Evolutionary conservation across 23 tunicate genomes (phyloP).

Genomic region (Ciona savignyi): DNA sequence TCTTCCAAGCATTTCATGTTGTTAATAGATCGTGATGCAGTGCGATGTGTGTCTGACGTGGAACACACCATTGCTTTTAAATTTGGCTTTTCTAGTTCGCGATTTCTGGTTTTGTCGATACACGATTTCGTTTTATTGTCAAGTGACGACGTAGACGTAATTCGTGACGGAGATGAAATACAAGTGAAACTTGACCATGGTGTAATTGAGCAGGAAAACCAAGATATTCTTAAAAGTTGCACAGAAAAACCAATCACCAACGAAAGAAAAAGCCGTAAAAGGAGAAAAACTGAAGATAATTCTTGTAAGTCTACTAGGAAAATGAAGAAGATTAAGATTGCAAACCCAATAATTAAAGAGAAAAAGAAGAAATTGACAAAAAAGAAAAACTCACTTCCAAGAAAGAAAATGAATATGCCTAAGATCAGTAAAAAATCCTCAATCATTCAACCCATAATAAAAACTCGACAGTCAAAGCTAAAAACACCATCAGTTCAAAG

Average conservation of each 20-base stretch:
- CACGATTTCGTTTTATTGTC: slow-evolving; percentile 23
- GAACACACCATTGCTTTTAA: slow-evolving; percentile 15
- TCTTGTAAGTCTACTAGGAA: background rate
- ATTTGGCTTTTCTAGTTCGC: slow-evolving; percentile 25
- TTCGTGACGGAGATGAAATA: slow-evolving; percentile 33
- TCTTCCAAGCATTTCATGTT: slow-evolving; percentile 24
- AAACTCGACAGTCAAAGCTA: background rate
- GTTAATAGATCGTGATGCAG: slow-evolving; percentile 14
- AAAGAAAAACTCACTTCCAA: slow-evolving; percentile 1
- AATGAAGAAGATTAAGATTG: background rate
- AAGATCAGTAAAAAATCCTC: background rate
- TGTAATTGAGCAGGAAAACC: background rate
- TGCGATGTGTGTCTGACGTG: slow-evolving; percentile 14
- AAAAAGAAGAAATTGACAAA: background rate
- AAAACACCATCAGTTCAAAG: background rate
- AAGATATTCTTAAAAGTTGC: no score
- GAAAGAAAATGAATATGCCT: no score
- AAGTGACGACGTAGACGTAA: slow-evolving; percentile 29
- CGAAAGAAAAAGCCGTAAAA: background rate
- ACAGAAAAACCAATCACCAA: background rate
- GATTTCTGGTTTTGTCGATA: slow-evolving; percentile 12
- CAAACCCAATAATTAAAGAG: background rate
- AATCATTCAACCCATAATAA: background rate
- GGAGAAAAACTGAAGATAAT: background rate
- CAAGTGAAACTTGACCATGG: background rate